These are phyloP conservation scores for Amblyteles armatorius DNA, from an alignment of 2,888 invertebrate genomes.

Conservation along the genomic window DNA sequence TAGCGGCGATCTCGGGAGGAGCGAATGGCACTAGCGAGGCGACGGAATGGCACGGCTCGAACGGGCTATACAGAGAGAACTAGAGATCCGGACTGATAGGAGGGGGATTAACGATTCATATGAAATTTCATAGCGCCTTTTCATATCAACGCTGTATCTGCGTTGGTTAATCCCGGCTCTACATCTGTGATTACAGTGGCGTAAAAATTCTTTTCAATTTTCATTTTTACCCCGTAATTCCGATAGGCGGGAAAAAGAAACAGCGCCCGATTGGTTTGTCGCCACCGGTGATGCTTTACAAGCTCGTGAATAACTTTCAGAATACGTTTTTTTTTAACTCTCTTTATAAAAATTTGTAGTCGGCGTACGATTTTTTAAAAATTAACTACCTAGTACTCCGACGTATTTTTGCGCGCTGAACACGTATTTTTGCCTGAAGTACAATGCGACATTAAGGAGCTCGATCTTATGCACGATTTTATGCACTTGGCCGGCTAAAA, in stretches of 20 bases:
- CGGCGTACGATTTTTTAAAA: no score
- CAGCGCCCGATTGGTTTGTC: no score
- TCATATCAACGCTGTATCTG: background rate
- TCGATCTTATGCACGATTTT: no score
- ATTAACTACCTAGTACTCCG: no score
- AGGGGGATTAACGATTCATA: slow-evolving; percentile 45
- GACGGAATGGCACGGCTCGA: background rate
- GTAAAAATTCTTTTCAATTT: slow-evolving; percentile 1
- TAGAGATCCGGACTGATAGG: slow-evolving; percentile 32
- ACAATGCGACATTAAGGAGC: no score
- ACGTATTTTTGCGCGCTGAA: no score
- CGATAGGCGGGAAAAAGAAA: background rate
- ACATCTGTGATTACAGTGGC: slow-evolving; percentile 18
- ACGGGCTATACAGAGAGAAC: background rate
- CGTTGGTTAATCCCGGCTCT: background rate
- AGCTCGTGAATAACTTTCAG: no score
- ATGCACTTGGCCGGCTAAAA: no score
- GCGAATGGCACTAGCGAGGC: slow-evolving; percentile 19
- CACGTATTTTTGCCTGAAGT: no score
- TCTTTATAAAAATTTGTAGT: no score
- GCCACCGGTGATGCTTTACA: no score
- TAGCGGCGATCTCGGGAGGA: slow-evolving; percentile 45
- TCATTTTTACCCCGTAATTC: background rate
- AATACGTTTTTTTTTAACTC: no score
- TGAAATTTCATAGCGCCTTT: slow-evolving; percentile 31